Evolutionary conservation across 2,888 invertebrate species (phyloP).

Genomic region (Stictocephala bisonia): DNA sequence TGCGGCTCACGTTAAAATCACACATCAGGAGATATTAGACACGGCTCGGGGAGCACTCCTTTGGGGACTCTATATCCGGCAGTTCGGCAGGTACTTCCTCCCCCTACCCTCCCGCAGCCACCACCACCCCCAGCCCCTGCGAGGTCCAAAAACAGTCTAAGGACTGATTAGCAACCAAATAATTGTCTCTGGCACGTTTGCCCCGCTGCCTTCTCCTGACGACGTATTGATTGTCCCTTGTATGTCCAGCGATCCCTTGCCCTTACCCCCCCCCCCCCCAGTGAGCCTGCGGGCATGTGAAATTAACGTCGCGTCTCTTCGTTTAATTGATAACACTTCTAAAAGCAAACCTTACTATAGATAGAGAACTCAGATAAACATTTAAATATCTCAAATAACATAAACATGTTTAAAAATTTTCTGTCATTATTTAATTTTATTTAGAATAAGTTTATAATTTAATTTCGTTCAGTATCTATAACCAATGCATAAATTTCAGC

Average conservation of each 20-base stretch:
- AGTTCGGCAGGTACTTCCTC: constrained; percentile 15
- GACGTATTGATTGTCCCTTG: constrained; percentile 33
- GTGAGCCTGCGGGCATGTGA: too few species aligned
- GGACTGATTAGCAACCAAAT: constrained; percentile 35
- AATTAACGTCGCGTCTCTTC: too few species aligned
- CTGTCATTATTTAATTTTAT: too few species aligned
- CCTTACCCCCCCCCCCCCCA: background rate
- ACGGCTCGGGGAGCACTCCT: constrained; percentile 45
- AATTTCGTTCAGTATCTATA: too few species aligned
- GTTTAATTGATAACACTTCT: too few species aligned
- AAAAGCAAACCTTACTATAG: too few species aligned
- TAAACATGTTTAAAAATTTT: too few species aligned
- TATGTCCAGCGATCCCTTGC: constrained; percentile 7
- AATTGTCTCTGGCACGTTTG: constrained; percentile 25
- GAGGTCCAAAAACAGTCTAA: background rate
- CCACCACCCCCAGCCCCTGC: background rate
- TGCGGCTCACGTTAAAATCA: constrained; percentile 49
- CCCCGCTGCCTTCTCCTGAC: constrained; percentile 4
- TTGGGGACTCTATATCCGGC: constrained; percentile 42
- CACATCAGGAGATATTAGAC: constrained; percentile 49
- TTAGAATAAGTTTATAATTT: too few species aligned
- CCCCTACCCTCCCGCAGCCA: constrained; percentile 27
- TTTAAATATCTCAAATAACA: too few species aligned
- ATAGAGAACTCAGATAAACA: too few species aligned
- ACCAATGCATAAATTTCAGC: too few species aligned